These are phyloP conservation scores for Spondyliosoma cantharus DNA, from an alignment of 2,797 vertebrate genomes.

Conservation along the genomic window DNA sequence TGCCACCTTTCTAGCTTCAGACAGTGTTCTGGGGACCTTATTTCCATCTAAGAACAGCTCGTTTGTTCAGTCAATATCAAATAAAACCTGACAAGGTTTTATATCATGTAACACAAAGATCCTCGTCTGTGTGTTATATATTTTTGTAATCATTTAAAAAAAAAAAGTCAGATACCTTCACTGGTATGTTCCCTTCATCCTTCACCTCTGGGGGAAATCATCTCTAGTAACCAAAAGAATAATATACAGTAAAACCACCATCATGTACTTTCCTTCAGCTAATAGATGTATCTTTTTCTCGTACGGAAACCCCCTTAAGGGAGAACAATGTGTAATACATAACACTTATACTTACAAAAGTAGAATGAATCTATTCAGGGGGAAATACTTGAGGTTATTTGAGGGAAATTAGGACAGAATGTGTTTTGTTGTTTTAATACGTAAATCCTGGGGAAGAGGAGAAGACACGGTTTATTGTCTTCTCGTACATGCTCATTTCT, in stretches of 20 bases:
- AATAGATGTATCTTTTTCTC: conserved; percentile 69
- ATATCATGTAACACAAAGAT: conserved; percentile 16
- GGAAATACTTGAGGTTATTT: conserved; percentile 65
- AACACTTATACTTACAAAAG: conserved; percentile 37
- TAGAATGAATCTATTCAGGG: conserved; percentile 66
- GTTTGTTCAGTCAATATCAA: neutral
- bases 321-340: conserved; percentile 73
- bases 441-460: conserved; percentile 42
- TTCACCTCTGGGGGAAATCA: conserved; percentile 47
- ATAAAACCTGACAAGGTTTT: neutral
- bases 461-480: conserved; percentile 69
- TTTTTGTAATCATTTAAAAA: conserved; percentile 46
- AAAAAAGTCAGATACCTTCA: conserved; percentile 33
- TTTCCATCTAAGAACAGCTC: too few species aligned
- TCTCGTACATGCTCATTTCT: conserved; percentile 50
- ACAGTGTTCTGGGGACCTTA: too few species aligned
- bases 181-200: conserved; percentile 40
- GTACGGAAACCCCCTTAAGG: conserved; percentile 65
- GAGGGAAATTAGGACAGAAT: conserved; percentile 55
- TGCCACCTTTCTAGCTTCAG: too few species aligned
- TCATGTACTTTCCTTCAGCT: conserved; percentile 32
- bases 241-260: conserved; percentile 54
- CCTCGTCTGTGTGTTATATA: conserved; percentile 19
- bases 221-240: conserved; percentile 52
- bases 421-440: conserved; percentile 60